These are phyloP conservation scores for Drosophila seguyi DNA, from an alignment of 1,140 invertebrate genomes.

Conservation along the genomic window DNA sequence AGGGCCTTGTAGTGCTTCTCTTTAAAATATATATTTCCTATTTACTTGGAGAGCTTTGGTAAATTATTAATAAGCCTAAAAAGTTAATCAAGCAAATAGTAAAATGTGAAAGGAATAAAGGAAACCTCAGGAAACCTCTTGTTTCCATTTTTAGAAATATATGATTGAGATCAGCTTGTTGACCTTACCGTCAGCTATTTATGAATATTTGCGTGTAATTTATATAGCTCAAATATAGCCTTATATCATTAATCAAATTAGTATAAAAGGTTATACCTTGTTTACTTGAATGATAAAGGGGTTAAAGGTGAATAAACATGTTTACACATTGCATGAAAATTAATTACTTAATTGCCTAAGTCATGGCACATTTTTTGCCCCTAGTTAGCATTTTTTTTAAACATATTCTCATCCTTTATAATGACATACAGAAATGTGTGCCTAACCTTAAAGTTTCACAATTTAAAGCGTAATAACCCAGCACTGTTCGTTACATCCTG, in stretches of 20 bases:
- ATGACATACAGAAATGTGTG: too few species aligned
- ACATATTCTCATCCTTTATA: neutral
- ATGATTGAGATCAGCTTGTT: neutral
- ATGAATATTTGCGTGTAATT: slow-evolving; percentile 7
- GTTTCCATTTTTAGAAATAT: neutral
- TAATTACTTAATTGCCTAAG: neutral
- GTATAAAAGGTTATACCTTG: neutral
- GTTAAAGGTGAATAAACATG: neutral
- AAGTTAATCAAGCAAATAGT: neutral
- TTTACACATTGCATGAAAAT: neutral
- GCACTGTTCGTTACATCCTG: neutral
- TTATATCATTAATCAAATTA: slow-evolving; percentile 30
- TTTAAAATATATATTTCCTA: slow-evolving; percentile 1
- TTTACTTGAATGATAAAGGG: neutral
- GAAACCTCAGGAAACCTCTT: neutral
- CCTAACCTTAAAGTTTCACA: neutral
- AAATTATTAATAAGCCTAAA: neutral
- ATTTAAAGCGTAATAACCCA: neutral
- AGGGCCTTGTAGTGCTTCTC: neutral
- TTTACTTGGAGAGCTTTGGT: neutral
- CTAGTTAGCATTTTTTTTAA: neutral
- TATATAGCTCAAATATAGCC: neutral
- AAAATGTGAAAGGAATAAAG: too few species aligned
- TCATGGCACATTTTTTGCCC: neutral
- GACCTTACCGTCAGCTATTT: slow-evolving; percentile 17